These are phyloP conservation scores for Crotalus horridus DNA, from an alignment of 2,113 vertebrate genomes.

Conservation along the genomic window DNA sequence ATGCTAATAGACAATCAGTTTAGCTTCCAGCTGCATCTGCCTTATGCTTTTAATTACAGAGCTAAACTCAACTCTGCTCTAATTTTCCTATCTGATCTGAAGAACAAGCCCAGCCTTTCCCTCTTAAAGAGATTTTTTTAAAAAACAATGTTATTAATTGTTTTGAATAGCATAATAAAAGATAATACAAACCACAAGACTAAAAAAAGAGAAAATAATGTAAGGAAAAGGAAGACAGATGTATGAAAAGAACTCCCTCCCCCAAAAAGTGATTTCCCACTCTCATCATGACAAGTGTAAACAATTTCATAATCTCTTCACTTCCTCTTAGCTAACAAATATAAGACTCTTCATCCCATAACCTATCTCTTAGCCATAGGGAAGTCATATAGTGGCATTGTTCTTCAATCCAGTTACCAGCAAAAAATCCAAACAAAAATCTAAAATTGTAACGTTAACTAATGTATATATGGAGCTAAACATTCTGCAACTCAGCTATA, in stretches of 20 bases:
- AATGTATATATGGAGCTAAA: too few relatives aligned
- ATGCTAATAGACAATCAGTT: not conserved
- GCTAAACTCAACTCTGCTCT: not conserved
- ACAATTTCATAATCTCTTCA: not conserved
- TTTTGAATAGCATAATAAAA: not conserved
- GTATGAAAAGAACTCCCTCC: not conserved
- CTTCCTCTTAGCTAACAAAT: not conserved
- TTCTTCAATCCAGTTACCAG: not conserved
- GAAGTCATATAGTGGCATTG: not conserved
- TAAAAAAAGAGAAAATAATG: not conserved
- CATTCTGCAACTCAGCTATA: not conserved
- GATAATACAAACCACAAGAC: not conserved
- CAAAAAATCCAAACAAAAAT: not conserved
- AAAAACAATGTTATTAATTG: not conserved
- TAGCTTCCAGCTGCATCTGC: not conserved
- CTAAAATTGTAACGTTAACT: too few relatives aligned
- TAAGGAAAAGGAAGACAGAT: not conserved
- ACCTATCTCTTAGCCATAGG: not conserved
- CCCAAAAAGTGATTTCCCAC: not conserved
- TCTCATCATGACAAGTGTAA: not conserved
- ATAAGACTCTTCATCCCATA: not conserved
- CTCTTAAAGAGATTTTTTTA: not conserved
- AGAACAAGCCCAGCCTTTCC: not conserved
- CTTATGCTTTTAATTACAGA: not conserved
- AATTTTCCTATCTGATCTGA: not conserved